Percentiles rank a stretch among this genome's conserved stretches.
Evolutionary conservation across 2,797 vertebrate species (phyloP).

Genomic region (Aulostomus chinensis): DNA sequence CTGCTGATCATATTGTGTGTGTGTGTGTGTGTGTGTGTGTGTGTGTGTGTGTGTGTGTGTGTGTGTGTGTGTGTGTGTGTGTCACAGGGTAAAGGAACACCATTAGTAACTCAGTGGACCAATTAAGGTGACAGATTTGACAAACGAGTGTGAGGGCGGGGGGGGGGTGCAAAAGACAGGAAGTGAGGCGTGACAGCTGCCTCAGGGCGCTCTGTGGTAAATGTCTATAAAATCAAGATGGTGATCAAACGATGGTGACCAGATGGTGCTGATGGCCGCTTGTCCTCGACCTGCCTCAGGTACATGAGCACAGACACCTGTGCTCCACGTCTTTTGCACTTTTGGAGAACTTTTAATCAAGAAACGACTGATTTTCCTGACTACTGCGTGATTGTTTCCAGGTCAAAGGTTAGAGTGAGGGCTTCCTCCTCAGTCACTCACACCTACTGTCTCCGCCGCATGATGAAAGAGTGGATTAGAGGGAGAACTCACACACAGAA

Average conservation of each 20-base stretch:
- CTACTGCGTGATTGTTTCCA: conserved; percentile 45
- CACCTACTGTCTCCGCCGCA: conserved; percentile 62
- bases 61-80: conserved; percentile 16
- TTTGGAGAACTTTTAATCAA: conserved; percentile 20
- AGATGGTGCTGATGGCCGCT: conserved; percentile 68
- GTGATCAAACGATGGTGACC: too few relatives aligned
- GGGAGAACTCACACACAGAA: conserved; percentile 22
- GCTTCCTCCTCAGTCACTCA: conserved; percentile 65
- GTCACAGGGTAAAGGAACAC: conserved; percentile 33
- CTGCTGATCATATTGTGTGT: too few relatives aligned
- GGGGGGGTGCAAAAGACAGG: conserved; percentile 63
- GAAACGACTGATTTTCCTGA: conserved; percentile 4
- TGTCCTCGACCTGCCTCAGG: conserved; percentile 57
- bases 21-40: conserved; percentile 14
- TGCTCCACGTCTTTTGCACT: conserved; percentile 61
- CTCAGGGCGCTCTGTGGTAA: conserved; percentile 55
- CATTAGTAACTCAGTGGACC: conserved; percentile 65
- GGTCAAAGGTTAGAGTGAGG: conserved; percentile 65
- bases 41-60: conserved; percentile 17
- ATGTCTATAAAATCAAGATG: conserved; percentile 68
- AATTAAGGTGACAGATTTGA: conserved; percentile 81
- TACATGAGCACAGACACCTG: conserved; percentile 63
- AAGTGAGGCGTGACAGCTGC: conserved; percentile 79
- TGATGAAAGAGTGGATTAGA: conserved; percentile 78
- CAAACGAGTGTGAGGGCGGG: conserved; percentile 54